Conservation (phyloP, 2,797 vertebrate species). For the Pteropus rufus region DNA sequence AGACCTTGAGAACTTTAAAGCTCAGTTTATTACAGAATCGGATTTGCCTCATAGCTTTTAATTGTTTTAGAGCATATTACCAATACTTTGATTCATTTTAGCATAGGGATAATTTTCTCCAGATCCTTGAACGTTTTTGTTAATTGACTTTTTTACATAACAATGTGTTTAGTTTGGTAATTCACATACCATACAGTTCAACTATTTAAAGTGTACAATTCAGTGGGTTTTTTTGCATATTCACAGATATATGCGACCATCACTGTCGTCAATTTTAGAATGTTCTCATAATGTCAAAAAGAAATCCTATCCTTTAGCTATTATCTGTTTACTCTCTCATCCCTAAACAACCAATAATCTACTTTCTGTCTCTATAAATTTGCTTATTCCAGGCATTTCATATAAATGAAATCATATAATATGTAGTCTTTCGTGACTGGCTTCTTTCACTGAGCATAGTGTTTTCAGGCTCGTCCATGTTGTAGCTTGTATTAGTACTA, state of each 20-base stretch:
- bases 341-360: not conserved
- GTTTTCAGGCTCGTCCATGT: not conserved
- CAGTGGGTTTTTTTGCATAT: not conserved
- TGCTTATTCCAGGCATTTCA: not conserved
- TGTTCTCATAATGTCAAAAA: not conserved
- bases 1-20: not conserved
- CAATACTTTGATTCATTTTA: conserved; percentile 33
- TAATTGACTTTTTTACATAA: not conserved
- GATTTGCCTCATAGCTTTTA: not conserved
- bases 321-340: not conserved
- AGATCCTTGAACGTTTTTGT: conserved; percentile 7
- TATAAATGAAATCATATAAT: not conserved
- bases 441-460: not conserved
- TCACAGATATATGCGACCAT: not conserved
- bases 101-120: not conserved
- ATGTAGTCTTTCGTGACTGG: not conserved
- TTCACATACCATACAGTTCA: not conserved
- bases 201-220: not conserved
- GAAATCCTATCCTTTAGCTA: not conserved
- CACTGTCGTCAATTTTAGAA: not conserved
- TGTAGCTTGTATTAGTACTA: not conserved
- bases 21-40: not conserved
- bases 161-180: not conserved
- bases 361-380: not conserved
- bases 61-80: not conserved